Evolutionary conservation across 2,888 invertebrate genomes (phyloP).

Genomic region (Cotesia congregata): DNA sequence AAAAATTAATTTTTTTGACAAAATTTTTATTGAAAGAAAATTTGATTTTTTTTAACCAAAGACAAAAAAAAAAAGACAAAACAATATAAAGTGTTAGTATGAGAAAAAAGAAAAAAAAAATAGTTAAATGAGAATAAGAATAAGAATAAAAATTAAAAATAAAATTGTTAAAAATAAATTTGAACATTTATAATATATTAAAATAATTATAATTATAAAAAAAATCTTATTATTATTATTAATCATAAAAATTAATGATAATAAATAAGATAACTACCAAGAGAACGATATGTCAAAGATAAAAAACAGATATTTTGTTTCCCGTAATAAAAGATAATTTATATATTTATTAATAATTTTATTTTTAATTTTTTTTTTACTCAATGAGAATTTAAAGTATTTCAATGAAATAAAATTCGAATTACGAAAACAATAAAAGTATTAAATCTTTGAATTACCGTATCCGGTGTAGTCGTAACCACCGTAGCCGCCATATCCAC

Average conservation of each 20-base stretch:
- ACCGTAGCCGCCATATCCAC: conserved; percentile 85
- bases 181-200: conserved; percentile 5
- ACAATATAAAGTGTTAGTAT: conserved; percentile 16
- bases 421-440: conserved; percentile 38
- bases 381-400: neutral
- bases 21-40: too few relatives aligned
- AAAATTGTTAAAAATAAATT: conserved; percentile 13
- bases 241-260: neutral
- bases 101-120: conserved; percentile 28
- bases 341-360: neutral
- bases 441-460: conserved; percentile 73
- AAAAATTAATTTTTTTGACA: too few relatives aligned
- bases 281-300: neutral
- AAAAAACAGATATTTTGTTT: conserved; percentile 4
- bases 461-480: conserved; percentile 87
- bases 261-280: neutral
- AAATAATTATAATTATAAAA: neutral
- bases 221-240: neutral
- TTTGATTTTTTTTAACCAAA: too few relatives aligned
- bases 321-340: conserved; percentile 13
- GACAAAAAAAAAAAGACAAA: conserved; percentile 15
- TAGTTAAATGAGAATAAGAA: conserved; percentile 11
- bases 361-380: neutral
- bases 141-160: conserved; percentile 5
- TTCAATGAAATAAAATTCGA: neutral